phyloP scores from a whole-genome alignment of 1,140 invertebrate genomes.

The Coenobita brevimanus region DNA sequence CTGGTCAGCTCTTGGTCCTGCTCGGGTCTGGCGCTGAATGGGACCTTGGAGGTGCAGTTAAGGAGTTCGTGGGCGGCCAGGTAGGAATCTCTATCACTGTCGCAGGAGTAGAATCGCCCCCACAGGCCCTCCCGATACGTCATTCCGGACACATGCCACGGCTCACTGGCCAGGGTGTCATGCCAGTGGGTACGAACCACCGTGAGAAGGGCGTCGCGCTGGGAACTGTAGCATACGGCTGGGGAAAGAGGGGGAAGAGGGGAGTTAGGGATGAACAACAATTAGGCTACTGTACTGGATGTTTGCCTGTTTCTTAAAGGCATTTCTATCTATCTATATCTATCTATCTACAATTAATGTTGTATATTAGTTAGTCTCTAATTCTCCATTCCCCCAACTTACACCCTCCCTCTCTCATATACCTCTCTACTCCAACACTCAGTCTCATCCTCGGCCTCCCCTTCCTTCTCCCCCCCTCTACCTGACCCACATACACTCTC shows the following conservation, averaged over 20 bases:
- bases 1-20: slow-evolving; percentile 65
- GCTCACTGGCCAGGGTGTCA: slow-evolving; percentile 57
- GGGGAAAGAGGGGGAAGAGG: slow-evolving; percentile 21
- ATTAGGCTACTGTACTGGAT: no score
- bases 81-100: slow-evolving; percentile 69
- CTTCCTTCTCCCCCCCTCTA: no score
- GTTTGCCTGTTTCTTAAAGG: no score
- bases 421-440: no score
- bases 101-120: slow-evolving; percentile 70
- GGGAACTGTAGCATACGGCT: slow-evolving; percentile 71
- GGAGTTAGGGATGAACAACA: no score
- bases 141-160: slow-evolving; percentile 69
- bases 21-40: slow-evolving; percentile 58
- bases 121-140: slow-evolving; percentile 69
- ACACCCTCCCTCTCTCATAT: no score
- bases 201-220: slow-evolving; percentile 69
- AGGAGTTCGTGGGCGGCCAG: slow-evolving; percentile 70
- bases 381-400: no score
- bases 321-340: no score
- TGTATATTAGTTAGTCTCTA: no score
- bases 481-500: no score
- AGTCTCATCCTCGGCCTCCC: no score
- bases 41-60: slow-evolving; percentile 68
- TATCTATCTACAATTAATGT: no score
- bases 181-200: slow-evolving; percentile 68